Evolutionary conservation across 2,113 vertebrate species (phyloP).

Genomic region (Limnothrissa miodon): DNA sequence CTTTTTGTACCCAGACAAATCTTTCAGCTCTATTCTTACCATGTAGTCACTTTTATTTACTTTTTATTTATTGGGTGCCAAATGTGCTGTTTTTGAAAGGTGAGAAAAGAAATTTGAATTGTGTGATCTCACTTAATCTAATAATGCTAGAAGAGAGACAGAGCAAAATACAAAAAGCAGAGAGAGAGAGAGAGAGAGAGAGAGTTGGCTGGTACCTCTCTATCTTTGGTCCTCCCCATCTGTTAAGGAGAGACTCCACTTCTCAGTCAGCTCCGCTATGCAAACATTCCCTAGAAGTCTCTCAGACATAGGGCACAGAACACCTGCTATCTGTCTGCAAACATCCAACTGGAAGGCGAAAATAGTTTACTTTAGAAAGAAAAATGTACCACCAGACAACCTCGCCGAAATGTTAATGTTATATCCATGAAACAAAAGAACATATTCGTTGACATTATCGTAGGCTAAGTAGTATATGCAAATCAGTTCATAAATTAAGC

Average conservation of each 20-base stretch:
- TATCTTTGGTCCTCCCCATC: conserved; percentile 44
- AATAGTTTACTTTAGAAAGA: background rate
- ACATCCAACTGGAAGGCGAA: background rate
- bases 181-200: conserved; percentile 17
- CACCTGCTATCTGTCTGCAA: background rate
- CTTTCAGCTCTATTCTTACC: too few species aligned
- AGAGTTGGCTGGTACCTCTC: conserved; percentile 49
- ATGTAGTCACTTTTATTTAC: too few species aligned
- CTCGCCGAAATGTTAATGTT: background rate
- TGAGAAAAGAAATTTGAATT: too few species aligned
- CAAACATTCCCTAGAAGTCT: background rate
- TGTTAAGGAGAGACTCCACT: conserved; percentile 43
- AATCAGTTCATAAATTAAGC: background rate
- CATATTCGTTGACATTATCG: background rate
- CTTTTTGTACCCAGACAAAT: too few species aligned
- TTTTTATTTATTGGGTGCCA: too few species aligned
- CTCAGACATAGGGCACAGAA: background rate
- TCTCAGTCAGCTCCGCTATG: conserved; percentile 9
- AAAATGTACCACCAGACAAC: background rate
- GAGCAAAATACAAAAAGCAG: background rate
- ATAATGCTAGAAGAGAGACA: background rate
- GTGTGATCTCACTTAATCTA: too few species aligned
- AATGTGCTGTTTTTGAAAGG: too few species aligned
- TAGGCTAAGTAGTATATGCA: background rate
- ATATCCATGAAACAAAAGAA: background rate